phyloP scores from a whole-genome alignment of 2,888 invertebrate genomes.

The Eupithecia dodoneata region DNA sequence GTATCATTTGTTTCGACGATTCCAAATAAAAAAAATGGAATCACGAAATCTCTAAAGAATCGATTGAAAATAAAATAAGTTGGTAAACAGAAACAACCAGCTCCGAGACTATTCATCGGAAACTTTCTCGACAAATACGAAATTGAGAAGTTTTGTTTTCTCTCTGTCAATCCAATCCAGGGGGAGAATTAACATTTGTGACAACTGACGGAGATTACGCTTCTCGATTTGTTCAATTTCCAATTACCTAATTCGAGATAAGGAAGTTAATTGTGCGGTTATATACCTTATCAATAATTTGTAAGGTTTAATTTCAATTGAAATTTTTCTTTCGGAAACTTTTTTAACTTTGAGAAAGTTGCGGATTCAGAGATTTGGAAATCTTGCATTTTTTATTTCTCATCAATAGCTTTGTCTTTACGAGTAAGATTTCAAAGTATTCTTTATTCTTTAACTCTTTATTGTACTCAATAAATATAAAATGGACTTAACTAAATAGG shows the following conservation, averaged over 20 bases:
- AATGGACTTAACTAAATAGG: too few species aligned
- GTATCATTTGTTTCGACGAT: too few species aligned
- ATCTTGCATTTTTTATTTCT: too few species aligned
- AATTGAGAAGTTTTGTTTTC: conserved; percentile 48
- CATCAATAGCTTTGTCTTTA: too few species aligned
- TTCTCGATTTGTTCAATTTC: conserved; percentile 15
- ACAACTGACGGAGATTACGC: conserved; percentile 32
- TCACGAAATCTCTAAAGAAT: not conserved
- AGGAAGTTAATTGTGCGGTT: not conserved
- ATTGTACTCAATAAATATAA: too few species aligned
- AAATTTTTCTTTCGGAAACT: not conserved
- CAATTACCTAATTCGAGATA: not conserved
- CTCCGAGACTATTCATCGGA: conserved; percentile 15
- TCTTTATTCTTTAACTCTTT: too few species aligned
- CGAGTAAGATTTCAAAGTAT: too few species aligned
- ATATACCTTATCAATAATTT: not conserved
- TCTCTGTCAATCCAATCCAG: conserved; percentile 50
- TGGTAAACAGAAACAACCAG: not conserved
- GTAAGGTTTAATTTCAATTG: not conserved
- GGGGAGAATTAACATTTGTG: conserved; percentile 48
- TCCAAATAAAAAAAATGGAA: not conserved
- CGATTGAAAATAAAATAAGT: not conserved
- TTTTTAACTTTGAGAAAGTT: not conserved
- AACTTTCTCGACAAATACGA: conserved; percentile 33
- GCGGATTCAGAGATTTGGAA: not conserved